A percentile compares a stretch with the other conserved stretches of the same genome.
Evolutionary conservation across 2,888 invertebrate genomes (phyloP).

Genomic region (Tetranychus truncatus): DNA sequence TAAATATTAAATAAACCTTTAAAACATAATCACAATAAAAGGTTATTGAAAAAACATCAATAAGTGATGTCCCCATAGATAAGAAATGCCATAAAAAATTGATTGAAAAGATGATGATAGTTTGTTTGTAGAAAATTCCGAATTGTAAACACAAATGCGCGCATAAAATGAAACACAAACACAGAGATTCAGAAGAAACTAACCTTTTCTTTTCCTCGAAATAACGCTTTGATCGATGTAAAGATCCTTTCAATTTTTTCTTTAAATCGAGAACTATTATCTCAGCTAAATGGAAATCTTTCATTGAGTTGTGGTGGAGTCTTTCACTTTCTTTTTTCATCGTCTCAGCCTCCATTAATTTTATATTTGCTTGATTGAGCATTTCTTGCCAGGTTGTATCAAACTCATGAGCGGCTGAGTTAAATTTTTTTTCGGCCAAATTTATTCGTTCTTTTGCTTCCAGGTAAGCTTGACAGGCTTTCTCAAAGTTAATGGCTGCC

Average conservation of each 20-base stretch:
- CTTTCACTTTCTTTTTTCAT: slow-evolving; percentile 18
- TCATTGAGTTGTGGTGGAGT: slow-evolving; percentile 17
- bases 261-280: slow-evolving; percentile 6
- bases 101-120: no score
- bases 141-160: no score
- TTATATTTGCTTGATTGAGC: slow-evolving; percentile 20
- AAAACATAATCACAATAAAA: no score
- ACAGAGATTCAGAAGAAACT: not conserved
- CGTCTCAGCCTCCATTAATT: slow-evolving; percentile 20
- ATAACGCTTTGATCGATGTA: slow-evolving; percentile 18
- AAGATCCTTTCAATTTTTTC: slow-evolving; percentile 17
- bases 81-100: no score
- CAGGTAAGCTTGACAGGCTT: slow-evolving; percentile 17
- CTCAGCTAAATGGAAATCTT: slow-evolving; percentile 17
- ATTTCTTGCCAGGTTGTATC: slow-evolving; percentile 22
- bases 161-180: no score
- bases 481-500: slow-evolving; percentile 19
- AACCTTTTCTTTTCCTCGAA: slow-evolving; percentile 12
- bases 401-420: slow-evolving; percentile 14
- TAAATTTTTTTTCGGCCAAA: slow-evolving; percentile 19
- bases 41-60: no score
- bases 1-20: no score
- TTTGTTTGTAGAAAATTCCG: no score
- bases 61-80: no score
- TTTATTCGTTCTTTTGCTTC: slow-evolving; percentile 19